phyloP scores from a whole-genome alignment of 2,888 invertebrate genomes.

The Chesias legatella region DNA sequence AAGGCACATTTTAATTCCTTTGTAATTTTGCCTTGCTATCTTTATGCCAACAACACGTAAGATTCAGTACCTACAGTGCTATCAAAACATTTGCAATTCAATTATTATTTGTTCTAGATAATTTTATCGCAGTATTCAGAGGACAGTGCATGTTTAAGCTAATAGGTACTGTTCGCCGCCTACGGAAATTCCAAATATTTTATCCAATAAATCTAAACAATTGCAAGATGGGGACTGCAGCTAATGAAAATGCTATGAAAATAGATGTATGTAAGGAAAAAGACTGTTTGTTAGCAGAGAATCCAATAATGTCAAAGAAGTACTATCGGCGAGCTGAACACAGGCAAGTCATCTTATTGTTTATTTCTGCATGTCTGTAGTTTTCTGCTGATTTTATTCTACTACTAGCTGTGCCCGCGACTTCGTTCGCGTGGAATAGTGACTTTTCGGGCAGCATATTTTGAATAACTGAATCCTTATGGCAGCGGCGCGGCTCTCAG shows the following conservation, averaged over 20 bases:
- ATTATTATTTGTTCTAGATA: constrained; percentile 23
- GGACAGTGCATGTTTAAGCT: constrained; percentile 25
- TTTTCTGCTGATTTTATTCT: neutral
- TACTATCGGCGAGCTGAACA: constrained; percentile 69
- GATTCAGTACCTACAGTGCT: too few species aligned
- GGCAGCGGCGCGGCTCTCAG: too few species aligned
- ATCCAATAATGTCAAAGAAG: constrained; percentile 48
- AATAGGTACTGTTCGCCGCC: constrained; percentile 13
- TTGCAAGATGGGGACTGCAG: constrained; percentile 18
- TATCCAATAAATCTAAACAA: constrained; percentile 25
- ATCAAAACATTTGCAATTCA: neutral
- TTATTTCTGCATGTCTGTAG: neutral
- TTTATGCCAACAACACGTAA: too few species aligned
- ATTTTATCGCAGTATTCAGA: constrained; percentile 7
- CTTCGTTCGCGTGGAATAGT: too few species aligned
- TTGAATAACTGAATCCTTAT: too few species aligned
- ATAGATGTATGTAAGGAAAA: constrained; percentile 49
- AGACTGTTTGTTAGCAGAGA: constrained; percentile 45
- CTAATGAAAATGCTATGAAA: constrained; percentile 13
- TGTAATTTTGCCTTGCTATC: too few species aligned
- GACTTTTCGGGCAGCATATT: too few species aligned
- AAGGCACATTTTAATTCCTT: too few species aligned
- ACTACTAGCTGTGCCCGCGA: too few species aligned
- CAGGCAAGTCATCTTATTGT: constrained; percentile 46
- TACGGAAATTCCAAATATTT: constrained; percentile 29